Percentiles rank a stretch among this genome's conserved stretches.
phyloP scores from a whole-genome alignment of 2,888 invertebrate species.

The Harpalus rubripes region DNA sequence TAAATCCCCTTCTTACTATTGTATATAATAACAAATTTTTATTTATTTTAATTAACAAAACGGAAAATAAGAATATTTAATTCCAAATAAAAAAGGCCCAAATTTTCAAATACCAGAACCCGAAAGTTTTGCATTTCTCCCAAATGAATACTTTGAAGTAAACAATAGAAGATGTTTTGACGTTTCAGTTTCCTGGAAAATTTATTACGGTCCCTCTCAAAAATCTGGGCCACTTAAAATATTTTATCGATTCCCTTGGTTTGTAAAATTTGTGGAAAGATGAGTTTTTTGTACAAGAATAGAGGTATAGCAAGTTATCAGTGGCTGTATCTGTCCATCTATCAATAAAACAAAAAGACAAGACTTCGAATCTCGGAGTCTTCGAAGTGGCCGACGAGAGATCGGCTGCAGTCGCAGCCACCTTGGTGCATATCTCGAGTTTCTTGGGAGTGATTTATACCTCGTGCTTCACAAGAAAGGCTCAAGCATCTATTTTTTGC shows the following conservation, averaged over 20 bases:
- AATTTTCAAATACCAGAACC: not conserved
- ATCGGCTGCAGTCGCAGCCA: conserved; percentile 48
- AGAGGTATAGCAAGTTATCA: conserved; percentile 24
- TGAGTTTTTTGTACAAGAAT: not conserved
- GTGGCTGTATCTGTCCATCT: conserved; percentile 47
- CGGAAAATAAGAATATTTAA: no score
- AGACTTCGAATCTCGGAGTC: not conserved
- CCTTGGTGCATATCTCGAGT: conserved; percentile 59
- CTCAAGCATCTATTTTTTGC: conserved; percentile 77
- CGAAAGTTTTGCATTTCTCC: not conserved
- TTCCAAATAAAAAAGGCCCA: not conserved
- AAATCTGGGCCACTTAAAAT: conserved; percentile 44
- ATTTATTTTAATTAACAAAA: no score
- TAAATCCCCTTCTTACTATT: no score
- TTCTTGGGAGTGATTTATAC: conserved; percentile 75
- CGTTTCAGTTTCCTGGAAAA: conserved; percentile 9
- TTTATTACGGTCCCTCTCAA: conserved; percentile 23
- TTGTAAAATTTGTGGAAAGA: conserved; percentile 43
- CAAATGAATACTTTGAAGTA: conserved; percentile 3
- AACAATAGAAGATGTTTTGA: conserved; percentile 31
- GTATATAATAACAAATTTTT: no score
- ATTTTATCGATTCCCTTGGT: conserved; percentile 39
- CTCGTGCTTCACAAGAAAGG: conserved; percentile 77
- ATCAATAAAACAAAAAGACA: conserved; percentile 54
- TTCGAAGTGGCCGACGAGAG: conserved; percentile 62